Base-by-base conservation (phyloP, 2,888 invertebrate genomes). In the Dolichopus griseipennis region DNA sequence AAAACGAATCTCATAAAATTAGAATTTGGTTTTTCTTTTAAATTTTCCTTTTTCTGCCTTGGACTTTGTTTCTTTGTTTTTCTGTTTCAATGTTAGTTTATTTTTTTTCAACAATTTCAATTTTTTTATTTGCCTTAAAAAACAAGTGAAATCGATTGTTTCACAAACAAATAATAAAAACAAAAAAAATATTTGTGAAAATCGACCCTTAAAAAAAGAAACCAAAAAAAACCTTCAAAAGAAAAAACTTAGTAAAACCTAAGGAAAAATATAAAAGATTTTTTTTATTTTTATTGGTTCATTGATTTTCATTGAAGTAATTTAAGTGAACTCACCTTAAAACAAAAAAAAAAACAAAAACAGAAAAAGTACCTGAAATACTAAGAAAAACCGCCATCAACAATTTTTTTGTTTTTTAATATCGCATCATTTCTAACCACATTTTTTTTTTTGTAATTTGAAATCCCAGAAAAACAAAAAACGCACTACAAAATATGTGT, bases 291-390 rank as follows among this genome's bases (percentile, higher is more conserved):
- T 52, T 52, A 15, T 52, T 52, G 18, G 52, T 52, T 52, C 52
- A 52, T 52, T 52, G 52, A 52, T 52, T 52, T 52, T 52, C 52
- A 52, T 52, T 52, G 52, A 18, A 52, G 52, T 52, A 52, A 52
- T 52, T 52, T 52, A 52, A 52, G 52, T 52, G 52, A 52, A 52
- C n/a, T 52, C 52, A 52, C n/a, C 52, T 52, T 52, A 52, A 52
- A 52, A n/a, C 27, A 27, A 27, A 27, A 27, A 27, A 5, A 27
- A 27, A 27, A 27, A 27, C 2, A 27, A 27, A n/a, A n/a, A n/a
- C n/a, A n/a, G n/a, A n/a, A n/a, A n/a, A n/a, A n/a, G n/a, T n/a
- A n/a, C n/a, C n/a, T n/a, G n/a, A n/a, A n/a, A n/a, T n/a, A n/a
- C n/a, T n/a, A n/a, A n/a, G n/a, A 27, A 27, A 27, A 27, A 27